Percentiles rank a stretch among this genome's conserved stretches.
Conservation (phyloP, 1,140 invertebrate species). For the Drosophila bifasciata region DNA sequence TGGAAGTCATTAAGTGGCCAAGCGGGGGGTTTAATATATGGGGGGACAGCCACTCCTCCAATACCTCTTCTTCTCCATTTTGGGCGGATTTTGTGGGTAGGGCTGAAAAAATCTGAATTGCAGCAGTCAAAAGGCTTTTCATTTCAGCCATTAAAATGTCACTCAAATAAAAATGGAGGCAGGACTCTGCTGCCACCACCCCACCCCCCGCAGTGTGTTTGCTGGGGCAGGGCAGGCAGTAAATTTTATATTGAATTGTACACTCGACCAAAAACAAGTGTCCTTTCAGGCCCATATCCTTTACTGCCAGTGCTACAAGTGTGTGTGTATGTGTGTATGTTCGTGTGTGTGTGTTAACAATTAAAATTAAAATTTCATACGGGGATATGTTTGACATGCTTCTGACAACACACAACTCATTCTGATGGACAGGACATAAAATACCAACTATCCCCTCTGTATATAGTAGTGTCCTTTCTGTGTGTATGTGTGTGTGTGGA, state of each 20-base stretch:
- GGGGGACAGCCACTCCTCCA: constrained; percentile 21
- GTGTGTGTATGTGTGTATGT: neutral
- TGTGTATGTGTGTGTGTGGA: constrained; percentile 52
- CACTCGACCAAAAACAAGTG: constrained; percentile 32
- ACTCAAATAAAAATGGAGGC: constrained; percentile 31
- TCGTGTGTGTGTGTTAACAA: constrained; percentile 52
- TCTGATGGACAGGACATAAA: constrained; percentile 25
- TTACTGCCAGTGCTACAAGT: neutral
- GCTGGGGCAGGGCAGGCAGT: constrained; percentile 7
- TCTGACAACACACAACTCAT: constrained; percentile 55
- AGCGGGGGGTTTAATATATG: constrained; percentile 36
- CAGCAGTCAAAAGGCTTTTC: constrained; percentile 54
- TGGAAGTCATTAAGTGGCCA: constrained; percentile 63
- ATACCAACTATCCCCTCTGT: constrained; percentile 9
- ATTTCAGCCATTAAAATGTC: constrained; percentile 70
- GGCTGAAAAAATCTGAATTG: constrained; percentile 15
- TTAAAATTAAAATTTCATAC: constrained; percentile 80
- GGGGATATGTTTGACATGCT: constrained; percentile 72
- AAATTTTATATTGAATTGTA: constrained; percentile 45
- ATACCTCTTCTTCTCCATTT: constrained; percentile 38
- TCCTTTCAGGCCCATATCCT: constrained; percentile 5
- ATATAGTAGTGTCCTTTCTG: constrained; percentile 15
- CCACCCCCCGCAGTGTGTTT: neutral
- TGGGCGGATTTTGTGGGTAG: constrained; percentile 10
- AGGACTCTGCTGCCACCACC: too few relatives aligned